phyloP scores from a whole-genome alignment of 2,797 vertebrate species.

The Liparis tanakae region DNA sequence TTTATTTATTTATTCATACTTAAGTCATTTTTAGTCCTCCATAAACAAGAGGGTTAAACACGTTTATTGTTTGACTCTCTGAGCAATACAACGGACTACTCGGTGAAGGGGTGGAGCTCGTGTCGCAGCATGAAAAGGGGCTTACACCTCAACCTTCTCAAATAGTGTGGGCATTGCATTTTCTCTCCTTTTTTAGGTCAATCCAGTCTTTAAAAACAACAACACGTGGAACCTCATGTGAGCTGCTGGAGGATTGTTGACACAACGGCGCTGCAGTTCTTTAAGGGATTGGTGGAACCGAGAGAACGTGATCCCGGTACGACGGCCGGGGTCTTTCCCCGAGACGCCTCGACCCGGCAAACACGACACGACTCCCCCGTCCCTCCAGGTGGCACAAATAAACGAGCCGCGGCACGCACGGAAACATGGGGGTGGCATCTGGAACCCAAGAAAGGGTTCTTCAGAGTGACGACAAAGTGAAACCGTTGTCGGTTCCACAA shows the following conservation, averaged over 20 bases:
- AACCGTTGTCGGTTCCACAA: too few relatives aligned
- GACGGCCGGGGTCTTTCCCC: background rate
- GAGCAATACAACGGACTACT: background rate
- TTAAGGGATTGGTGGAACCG: conserved; percentile 16
- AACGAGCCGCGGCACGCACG: background rate
- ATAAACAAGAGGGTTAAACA: too few relatives aligned
- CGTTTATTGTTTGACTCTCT: background rate
- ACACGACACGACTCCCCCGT: conserved; percentile 6
- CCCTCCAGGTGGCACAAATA: conserved; percentile 34
- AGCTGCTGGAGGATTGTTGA: conserved; percentile 24
- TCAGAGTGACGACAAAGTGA: too few relatives aligned
- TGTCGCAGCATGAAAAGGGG: conserved; percentile 22
- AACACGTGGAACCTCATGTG: conserved; percentile 9
- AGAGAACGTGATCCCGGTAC: conserved; percentile 25
- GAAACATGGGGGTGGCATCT: too few relatives aligned
- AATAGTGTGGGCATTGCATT: background rate
- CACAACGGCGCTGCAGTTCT: conserved; percentile 6
- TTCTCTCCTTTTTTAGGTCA: conserved; percentile 20
- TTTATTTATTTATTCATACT: too few relatives aligned
- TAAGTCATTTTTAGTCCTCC: too few relatives aligned
- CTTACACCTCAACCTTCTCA: conserved; percentile 27
- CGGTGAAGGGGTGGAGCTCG: background rate
- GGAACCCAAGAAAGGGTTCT: too few relatives aligned
- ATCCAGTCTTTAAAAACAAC: background rate
- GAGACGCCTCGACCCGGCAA: conserved; percentile 21